Evolutionary conservation across 2,113 vertebrate genomes (phyloP).

Genomic region (Probosciger aterrimus): DNA sequence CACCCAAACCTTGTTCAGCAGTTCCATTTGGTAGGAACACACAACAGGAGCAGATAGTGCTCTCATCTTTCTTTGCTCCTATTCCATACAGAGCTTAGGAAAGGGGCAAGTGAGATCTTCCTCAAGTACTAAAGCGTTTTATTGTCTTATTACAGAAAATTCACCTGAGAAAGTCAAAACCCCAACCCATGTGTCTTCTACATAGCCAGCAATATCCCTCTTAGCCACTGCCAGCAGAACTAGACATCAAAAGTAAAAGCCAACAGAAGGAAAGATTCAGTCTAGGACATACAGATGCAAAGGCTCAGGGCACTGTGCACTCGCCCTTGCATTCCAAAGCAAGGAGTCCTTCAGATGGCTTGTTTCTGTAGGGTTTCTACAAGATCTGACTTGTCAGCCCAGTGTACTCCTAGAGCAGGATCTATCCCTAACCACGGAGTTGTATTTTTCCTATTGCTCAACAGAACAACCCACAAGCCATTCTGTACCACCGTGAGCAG

Average conservation of each 20-base stretch:
- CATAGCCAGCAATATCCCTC: neutral
- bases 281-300: neutral
- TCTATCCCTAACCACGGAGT: neutral
- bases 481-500: neutral
- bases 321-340: neutral
- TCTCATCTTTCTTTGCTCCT: neutral
- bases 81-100: neutral
- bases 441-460: neutral
- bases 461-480: neutral
- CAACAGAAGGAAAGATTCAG: neutral
- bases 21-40: neutral
- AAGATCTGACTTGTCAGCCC: neutral
- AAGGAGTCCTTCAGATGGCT: neutral
- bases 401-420: fast-evolving
- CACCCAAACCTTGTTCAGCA: neutral
- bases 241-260: neutral
- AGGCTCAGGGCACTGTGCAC: neutral
- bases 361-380: neutral
- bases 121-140: neutral
- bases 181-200: neutral
- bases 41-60: neutral
- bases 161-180: neutral
- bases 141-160: neutral
- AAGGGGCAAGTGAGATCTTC: neutral
- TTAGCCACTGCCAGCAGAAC: neutral